These are phyloP conservation scores for Nerophis lumbriciformis DNA, from an alignment of 2,113 vertebrate genomes.

Conservation along the genomic window DNA sequence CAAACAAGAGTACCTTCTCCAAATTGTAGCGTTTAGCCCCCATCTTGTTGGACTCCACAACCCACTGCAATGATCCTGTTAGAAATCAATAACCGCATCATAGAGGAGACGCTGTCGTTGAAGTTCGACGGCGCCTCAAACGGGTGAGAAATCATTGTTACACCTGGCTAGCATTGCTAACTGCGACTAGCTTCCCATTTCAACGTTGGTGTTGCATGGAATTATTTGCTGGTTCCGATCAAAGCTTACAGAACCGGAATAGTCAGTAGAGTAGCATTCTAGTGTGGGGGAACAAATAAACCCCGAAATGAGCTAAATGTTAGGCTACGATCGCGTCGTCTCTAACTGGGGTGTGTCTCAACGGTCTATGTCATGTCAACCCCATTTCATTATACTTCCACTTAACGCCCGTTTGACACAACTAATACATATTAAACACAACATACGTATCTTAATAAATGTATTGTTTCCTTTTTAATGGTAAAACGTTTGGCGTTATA, in stretches of 20 bases:
- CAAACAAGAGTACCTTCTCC: constrained; percentile 31
- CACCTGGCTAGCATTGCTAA: constrained; percentile 45
- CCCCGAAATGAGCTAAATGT: neutral
- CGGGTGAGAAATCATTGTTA: constrained; percentile 77
- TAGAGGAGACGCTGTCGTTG: constrained; percentile 89
- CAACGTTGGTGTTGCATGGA: neutral
- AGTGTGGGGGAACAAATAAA: neutral
- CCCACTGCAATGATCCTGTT: constrained; percentile 89
- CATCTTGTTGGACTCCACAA: constrained; percentile 28
- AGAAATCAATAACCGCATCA: constrained; percentile 97
- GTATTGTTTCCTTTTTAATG: neutral
- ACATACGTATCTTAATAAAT: no score
- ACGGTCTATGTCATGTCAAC: constrained; percentile 11
- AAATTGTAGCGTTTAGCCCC: constrained; percentile 13
- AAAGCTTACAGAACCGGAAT: neutral
- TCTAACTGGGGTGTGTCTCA: constrained; percentile 62
- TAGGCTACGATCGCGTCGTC: constrained; percentile 6
- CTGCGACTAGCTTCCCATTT: constrained; percentile 32
- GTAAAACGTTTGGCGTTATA: neutral
- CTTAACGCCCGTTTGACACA: no score
- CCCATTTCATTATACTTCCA: neutral
- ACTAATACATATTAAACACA: no score
- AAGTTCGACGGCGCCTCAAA: constrained; percentile 93
- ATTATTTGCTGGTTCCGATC: neutral
- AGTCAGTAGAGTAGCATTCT: accelerated